Evolutionary conservation across 2,797 vertebrate species (phyloP).

Genomic region (Poecilia gillii): DNA sequence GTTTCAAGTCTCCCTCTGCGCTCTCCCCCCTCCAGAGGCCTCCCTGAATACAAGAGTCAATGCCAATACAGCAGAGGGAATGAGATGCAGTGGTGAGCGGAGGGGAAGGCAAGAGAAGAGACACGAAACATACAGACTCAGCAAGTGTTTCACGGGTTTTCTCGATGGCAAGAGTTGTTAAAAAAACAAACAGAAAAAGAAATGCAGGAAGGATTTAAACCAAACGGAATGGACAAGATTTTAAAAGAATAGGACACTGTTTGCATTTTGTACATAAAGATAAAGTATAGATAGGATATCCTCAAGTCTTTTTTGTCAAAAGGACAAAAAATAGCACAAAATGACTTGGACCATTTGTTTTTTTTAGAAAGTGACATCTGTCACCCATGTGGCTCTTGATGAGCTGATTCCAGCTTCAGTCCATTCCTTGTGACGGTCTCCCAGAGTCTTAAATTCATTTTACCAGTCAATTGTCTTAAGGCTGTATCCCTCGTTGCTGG

Average conservation of each 20-base stretch:
- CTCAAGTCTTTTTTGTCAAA: no score
- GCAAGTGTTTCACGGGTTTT: constrained; percentile 39
- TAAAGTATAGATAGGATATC: not conserved
- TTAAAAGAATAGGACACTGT: not conserved
- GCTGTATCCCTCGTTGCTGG: not conserved
- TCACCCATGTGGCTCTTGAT: not conserved
- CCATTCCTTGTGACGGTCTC: not conserved
- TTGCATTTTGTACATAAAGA: not conserved
- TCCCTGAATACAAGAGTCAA: constrained; percentile 63
- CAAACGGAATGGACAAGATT: constrained; percentile 7
- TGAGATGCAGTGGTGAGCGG: constrained; percentile 66
- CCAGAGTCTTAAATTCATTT: not conserved
- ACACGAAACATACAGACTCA: constrained; percentile 44
- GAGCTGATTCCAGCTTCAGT: not conserved
- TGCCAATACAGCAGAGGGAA: constrained; percentile 74
- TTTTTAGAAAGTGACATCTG: not conserved
- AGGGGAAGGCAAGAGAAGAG: constrained; percentile 54
- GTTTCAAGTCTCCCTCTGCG: constrained; percentile 76
- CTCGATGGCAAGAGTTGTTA: constrained; percentile 16
- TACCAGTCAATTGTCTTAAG: not conserved
- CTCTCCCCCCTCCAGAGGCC: constrained; percentile 74
- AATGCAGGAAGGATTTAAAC: constrained; percentile 8
- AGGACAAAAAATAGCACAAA: no score
- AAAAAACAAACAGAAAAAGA: constrained; percentile 17
- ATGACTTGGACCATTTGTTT: not conserved